Base-by-base conservation (phyloP, 2,113 vertebrate species). In the Procavia capensis region DNA sequence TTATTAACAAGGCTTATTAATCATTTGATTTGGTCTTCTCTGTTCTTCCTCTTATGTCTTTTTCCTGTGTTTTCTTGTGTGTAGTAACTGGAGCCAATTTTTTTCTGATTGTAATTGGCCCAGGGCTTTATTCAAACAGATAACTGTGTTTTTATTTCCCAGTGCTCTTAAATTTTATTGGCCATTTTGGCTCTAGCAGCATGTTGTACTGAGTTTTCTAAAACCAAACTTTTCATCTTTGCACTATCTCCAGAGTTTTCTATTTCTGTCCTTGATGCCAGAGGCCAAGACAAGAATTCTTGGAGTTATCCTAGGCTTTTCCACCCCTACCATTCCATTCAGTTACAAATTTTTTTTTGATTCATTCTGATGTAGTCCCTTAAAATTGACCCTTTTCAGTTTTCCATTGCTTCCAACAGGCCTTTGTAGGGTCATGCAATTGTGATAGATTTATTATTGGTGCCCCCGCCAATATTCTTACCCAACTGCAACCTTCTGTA, bases 251-350 rank as follows among this genome's bases (percentile, higher is more conserved):
- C 88, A 96, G 92, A 90, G 85, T 84, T 88, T 96, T 95, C 96
- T 96, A 95, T 95, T 97, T 97, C 94, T 92, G 91, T 96, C 91
- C 11, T 22, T 70, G 93, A 91, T 95, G 95, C 94, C 92, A 96
- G 97, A 97, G 95, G 94, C 76, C 6, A 31, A 88, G 89, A 90
- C 79, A 86, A 72, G 82, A 83, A 84, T 36, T 78, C 83, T 54
- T 74, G 72, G 82, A 97, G 85, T 84, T 61, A 75, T 96, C 57
- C 76, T 74, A 66, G 90, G 57, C 78, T 93, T 90, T 76, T 90
- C 95, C 72, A 36, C 89, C 76, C 88, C 76, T 81, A 47, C 64
- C 16, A 27, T 89, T 89, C 83, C 13, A 14, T 80, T 76, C 66
- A n/a, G 3, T 83, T 80, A 47, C 41, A 78, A 50, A 76, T 74